Conservation (phyloP, 2,797 vertebrate species). For the Spinibarbus caldwelli region DNA sequence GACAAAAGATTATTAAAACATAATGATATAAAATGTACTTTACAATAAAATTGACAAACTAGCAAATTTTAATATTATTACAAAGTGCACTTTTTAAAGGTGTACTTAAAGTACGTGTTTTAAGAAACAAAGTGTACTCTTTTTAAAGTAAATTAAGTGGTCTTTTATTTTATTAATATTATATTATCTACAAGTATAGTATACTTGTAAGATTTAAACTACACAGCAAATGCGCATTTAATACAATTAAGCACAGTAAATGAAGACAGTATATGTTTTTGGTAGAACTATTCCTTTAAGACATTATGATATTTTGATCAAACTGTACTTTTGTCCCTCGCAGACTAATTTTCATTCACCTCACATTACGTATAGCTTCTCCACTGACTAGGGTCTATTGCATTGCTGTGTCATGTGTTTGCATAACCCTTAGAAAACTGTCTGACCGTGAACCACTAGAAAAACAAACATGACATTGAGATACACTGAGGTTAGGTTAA, state of each 20-base stretch:
- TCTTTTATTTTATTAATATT: neutral
- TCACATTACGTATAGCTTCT: neutral
- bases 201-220: neutral
- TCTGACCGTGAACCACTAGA: slow-evolving; percentile 19
- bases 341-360: neutral
- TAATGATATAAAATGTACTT: neutral
- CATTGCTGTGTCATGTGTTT: slow-evolving; percentile 27
- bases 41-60: neutral
- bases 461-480: slow-evolving; percentile 21
- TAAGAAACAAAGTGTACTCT: too few relatives aligned
- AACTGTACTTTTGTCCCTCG: neutral
- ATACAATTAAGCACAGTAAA: neutral
- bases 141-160: too few relatives aligned
- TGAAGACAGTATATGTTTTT: neutral
- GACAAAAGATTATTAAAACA: neutral
- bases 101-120: too few relatives aligned
- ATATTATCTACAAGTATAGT: neutral
- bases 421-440: slow-evolving; percentile 19
- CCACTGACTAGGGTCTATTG: neutral
- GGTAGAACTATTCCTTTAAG: neutral
- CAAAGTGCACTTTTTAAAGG: neutral
- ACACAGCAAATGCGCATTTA: neutral
- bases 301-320: neutral
- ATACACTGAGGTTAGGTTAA: slow-evolving; percentile 11
- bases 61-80: neutral